Base-by-base conservation (phyloP, 2,888 invertebrate genomes). In the Tridacna gigas region DNA sequence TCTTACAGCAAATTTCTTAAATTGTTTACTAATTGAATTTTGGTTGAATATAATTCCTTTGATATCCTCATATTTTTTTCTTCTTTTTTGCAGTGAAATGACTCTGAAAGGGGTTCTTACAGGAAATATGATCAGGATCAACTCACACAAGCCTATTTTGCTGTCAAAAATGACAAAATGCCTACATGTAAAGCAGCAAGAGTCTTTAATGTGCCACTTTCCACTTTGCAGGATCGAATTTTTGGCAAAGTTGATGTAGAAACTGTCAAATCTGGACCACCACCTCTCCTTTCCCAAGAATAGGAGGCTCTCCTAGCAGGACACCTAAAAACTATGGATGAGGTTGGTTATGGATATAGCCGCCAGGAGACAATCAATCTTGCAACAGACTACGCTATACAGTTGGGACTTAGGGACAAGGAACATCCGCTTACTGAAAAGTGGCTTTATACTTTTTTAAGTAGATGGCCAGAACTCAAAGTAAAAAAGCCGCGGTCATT, bases 311-410 rank as follows among this genome's bases (percentile, higher is more conserved):
- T 74, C 26, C 25, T 79, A 18, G 37, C 37, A 18, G 37, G 48
- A 18, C 74, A 79, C 65, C 0, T 82, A 0, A 37, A 77, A 45
- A 69, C 67, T 0, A 77, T 82, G 77, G 74, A 26, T 45, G 65
- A 78, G 47, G 48, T 71, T 7, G 77, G 82, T 5, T 78, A 78
- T 74, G 82, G 82, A 15, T 78, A 76, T n/a, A 47, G 60, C 47
- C 25, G 69, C 13, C n/a, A 56, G 20, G 75, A 67, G 63, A 37
- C 37, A 37, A 45, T 75, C 15, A 25, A 76, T 76, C n/a, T 71
- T 7, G 63, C 80, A 9, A 45, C 69, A 61, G 80, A 80, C 37
- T 80, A 80, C 75, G 56, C 71, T 13, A 20, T 69, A 9, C 18
- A 37, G 11, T 20, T 69, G 15, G 80, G 69, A 0, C 20, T 48